Evolutionary conservation across 1,140 invertebrate genomes (phyloP).

Genomic region (Tetramorium parvispinum): DNA sequence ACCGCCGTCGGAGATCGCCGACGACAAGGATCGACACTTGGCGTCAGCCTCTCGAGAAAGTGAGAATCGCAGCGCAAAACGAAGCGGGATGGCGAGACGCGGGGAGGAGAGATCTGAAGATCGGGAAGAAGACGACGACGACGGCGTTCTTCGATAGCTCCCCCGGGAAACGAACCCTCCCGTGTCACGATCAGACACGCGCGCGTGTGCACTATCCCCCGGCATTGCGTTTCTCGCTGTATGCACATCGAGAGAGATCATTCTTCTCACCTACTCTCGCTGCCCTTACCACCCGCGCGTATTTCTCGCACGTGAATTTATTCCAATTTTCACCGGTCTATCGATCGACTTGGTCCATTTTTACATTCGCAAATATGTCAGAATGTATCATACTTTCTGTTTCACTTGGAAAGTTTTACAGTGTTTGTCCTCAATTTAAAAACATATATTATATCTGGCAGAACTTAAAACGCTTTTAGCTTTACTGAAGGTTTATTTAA

Average conservation of each 20-base stretch:
- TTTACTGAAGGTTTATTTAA: conserved; percentile 15
- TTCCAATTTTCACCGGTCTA: not conserved
- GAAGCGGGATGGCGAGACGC: not conserved
- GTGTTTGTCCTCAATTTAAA: not conserved
- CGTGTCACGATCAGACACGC: conserved; percentile 35
- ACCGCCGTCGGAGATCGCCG: conserved; percentile 12
- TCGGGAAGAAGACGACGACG: not conserved
- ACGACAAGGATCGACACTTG: conserved; percentile 34
- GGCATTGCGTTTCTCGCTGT: not conserved
- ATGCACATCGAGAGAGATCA: conserved; percentile 29
- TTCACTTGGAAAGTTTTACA: not conserved
- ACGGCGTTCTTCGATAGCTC: conserved; percentile 60
- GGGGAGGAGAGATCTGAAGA: not conserved
- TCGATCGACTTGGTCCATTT: not conserved
- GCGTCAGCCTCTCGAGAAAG: conserved; percentile 30
- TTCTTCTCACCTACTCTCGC: not conserved
- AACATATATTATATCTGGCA: not conserved
- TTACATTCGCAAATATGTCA: not conserved
- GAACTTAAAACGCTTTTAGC: not conserved
- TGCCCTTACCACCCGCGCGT: not conserved
- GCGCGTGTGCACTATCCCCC: conserved; percentile 3
- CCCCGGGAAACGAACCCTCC: conserved; percentile 56
- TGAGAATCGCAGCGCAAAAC: conserved; percentile 25
- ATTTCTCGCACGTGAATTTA: not conserved
- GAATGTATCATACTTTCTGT: not conserved